phyloP scores from a whole-genome alignment of 2,888 invertebrate species.

The Stictocephala bisonia region DNA sequence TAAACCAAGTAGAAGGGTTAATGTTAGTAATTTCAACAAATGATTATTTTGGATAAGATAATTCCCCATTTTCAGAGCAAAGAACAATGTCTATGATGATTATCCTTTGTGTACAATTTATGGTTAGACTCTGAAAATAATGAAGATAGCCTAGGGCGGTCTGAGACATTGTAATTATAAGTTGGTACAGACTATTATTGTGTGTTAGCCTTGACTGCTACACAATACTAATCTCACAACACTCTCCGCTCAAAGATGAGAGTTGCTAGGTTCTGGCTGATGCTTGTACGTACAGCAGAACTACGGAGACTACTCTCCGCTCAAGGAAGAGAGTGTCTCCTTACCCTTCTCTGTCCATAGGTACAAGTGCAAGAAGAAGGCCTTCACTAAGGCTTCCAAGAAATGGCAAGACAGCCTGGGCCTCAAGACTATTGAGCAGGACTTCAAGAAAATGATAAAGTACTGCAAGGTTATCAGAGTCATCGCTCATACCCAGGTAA shows the following conservation, averaged over 20 bases:
- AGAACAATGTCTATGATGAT: slow-evolving; percentile 39
- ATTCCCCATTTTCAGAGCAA: neutral
- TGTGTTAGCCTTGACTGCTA: neutral
- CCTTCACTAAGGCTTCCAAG: slow-evolving; percentile 97
- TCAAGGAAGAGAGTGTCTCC: slow-evolving; percentile 45
- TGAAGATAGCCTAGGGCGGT: slow-evolving; percentile 54
- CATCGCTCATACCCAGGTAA: slow-evolving; percentile 97
- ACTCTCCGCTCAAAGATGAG: slow-evolving; percentile 66
- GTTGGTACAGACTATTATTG: neutral
- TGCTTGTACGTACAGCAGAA: slow-evolving; percentile 47
- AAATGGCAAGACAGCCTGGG: slow-evolving; percentile 99
- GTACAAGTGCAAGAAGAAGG: slow-evolving; percentile 99
- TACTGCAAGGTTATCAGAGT: slow-evolving; percentile 98
- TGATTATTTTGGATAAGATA: too few relatives aligned
- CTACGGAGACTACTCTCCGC: slow-evolving; percentile 54
- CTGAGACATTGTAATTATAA: slow-evolving; percentile 51
- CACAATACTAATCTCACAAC: too few relatives aligned
- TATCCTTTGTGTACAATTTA: slow-evolving; percentile 38
- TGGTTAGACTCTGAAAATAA: slow-evolving; percentile 48
- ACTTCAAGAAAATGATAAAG: slow-evolving; percentile 97
- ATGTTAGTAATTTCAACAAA: too few relatives aligned
- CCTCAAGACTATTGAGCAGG: slow-evolving; percentile 95
- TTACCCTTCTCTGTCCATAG: slow-evolving; percentile 67
- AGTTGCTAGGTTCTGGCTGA: slow-evolving; percentile 34
- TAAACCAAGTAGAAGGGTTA: too few relatives aligned